Evolutionary conservation across 2,113 vertebrate species (phyloP), one percentile per base, ranked within the genome.

Genomic region (Pampusana beccarii): DNA sequence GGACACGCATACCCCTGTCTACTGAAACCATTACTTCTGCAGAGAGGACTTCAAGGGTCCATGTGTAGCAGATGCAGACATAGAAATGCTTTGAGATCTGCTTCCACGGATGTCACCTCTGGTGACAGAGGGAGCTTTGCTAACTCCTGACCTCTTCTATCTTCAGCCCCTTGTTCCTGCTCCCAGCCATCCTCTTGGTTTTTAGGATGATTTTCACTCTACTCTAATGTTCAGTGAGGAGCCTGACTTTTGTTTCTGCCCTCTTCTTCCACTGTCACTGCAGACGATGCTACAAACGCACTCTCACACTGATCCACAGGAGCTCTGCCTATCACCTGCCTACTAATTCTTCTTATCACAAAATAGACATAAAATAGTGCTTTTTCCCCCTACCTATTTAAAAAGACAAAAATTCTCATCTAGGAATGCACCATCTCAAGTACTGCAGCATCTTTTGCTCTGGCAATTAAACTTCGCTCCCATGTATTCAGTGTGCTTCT

Each of bases 1-100:
- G 21, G 34, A 62, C 36, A 19, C 1, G 3, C 5, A 2, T 26
- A 58, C 1, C 2, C 66, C 40, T n/a, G 16, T 36, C 11, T 38
- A 33, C 24, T 20, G 50, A 65, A 84, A 50, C 13, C 42, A 6
- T 16, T 24, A 38, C 34, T 78, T 38, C 46, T 88, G 16, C 48
- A 88, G 54, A 44, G 44, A 67, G 66, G 61, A 72, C 38, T 75
- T 34, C 36, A 44, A 60, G 54, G 46, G 18, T 85, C 16, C 66
- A 31, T 14, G 40, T 67, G 2, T 1, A 70, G 51, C 29, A 65
- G 18, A 28, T n/a, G 51, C 29, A 65, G 18, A 28, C 36, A 26
- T 34, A 92, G 28, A 88, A 80, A 82, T 53, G 33, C 38, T 24
- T 33, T 65, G 51, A 66, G 53, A 36, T 91, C 70, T 60, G 34